These are phyloP conservation scores for Agapornis roseicollis DNA, from an alignment of 2,113 vertebrate genomes.

Conservation along the genomic window DNA sequence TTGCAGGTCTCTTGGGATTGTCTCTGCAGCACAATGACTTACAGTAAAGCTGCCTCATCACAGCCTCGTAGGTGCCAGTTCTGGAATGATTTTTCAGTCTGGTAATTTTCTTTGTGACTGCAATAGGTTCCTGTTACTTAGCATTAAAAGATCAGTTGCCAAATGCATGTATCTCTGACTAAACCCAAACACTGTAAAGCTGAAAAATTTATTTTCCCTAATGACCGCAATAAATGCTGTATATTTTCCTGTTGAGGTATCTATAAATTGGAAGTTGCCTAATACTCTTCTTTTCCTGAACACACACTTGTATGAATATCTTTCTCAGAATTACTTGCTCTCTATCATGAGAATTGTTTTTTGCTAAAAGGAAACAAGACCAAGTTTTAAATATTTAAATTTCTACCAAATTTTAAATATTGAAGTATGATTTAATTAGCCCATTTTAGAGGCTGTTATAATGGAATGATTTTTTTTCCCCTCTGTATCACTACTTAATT, in stretches of 20 bases:
- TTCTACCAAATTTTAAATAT: too few species aligned
- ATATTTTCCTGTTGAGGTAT: not conserved
- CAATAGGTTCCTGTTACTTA: not conserved
- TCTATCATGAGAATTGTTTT: not conserved
- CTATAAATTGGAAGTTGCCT: not conserved
- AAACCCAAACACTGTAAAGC: not conserved
- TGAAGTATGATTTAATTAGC: not conserved
- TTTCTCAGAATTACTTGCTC: not conserved
- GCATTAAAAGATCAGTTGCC: not conserved
- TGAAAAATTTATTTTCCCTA: not conserved
- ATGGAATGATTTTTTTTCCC: not conserved
- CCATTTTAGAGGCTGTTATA: not conserved
- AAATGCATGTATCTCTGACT: not conserved
- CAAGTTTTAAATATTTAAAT: too few species aligned
- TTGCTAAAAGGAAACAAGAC: not conserved
- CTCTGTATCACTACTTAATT: not conserved
- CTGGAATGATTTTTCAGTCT: not conserved
- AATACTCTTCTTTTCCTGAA: not conserved
- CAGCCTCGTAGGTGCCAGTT: not conserved
- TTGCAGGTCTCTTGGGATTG: not conserved
- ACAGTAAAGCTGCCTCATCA: not conserved
- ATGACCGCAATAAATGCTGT: not conserved
- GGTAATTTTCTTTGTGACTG: not conserved
- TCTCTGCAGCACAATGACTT: not conserved
- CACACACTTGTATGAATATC: accelerated